A percentile compares a stretch with the other conserved stretches of the same genome.
These are phyloP conservation scores for Sepioteuthis lessoniana DNA, from an alignment of 2,888 invertebrate genomes.

Conservation along the genomic window DNA sequence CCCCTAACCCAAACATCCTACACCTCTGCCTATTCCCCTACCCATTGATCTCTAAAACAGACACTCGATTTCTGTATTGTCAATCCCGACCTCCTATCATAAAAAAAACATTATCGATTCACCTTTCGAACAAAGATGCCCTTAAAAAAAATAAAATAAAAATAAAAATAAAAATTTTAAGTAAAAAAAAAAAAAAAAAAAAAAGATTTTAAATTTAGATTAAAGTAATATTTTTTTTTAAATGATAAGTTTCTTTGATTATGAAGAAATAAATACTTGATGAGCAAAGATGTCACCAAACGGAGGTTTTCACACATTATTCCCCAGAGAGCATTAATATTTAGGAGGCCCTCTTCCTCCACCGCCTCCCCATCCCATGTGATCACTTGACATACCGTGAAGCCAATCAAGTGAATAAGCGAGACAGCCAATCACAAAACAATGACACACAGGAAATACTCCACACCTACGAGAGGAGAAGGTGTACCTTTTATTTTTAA, in stretches of 20 bases:
- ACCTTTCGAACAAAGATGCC: background rate
- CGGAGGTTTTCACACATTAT: background rate
- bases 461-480: background rate
- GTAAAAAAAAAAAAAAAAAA: no score
- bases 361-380: background rate
- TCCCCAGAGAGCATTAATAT: background rate
- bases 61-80: background rate
- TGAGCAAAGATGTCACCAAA: slow-evolving; percentile 12
- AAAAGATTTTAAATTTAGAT: background rate
- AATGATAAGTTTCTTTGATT: background rate
- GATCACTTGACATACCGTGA: background rate
- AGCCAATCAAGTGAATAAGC: background rate
- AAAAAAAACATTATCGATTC: background rate
- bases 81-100: slow-evolving; percentile 21
- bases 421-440: background rate
- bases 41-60: no score
- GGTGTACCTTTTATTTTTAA: background rate
- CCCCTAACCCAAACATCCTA: background rate
- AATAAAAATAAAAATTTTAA: no score
- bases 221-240: background rate
- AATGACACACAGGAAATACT: background rate
- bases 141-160: background rate
- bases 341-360: background rate
- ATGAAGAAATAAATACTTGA: slow-evolving; percentile 14
- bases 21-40: background rate